A percentile compares a stretch with the other conserved stretches of the same genome.
phyloP scores from a whole-genome alignment of 2,888 invertebrate genomes.

The Platypus cylindrus region DNA sequence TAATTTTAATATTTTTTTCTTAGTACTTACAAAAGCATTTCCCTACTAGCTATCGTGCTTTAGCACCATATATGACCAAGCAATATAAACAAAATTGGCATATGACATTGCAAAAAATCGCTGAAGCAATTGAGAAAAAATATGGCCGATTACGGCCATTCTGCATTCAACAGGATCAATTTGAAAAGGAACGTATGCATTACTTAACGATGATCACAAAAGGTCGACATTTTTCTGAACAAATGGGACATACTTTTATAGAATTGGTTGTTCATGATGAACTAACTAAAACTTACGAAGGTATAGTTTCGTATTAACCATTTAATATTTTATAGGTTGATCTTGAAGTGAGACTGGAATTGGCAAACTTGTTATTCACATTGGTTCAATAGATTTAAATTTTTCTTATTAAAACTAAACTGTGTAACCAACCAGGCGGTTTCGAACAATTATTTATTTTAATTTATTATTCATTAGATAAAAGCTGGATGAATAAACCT shows the following conservation, averaged over 20 bases:
- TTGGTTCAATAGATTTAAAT: no score
- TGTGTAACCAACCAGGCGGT: no score
- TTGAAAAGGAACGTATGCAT: conserved; percentile 48
- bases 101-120: conserved; percentile 40
- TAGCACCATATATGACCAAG: conserved; percentile 46
- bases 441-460: no score
- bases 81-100: conserved; percentile 43
- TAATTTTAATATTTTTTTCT: conserved; percentile 29
- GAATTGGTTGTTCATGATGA: conserved; percentile 36
- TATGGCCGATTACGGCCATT: conserved; percentile 57
- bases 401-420: conserved; percentile 1
- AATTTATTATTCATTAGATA: no score
- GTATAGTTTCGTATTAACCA: conserved; percentile 15
- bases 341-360: neutral
- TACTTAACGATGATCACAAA: conserved; percentile 52
- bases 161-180: conserved; percentile 54
- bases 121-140: conserved; percentile 60
- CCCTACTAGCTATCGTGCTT: conserved; percentile 44
- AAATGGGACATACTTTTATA: conserved; percentile 41
- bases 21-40: conserved; percentile 58
- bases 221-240: conserved; percentile 53
- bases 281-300: conserved; percentile 26
- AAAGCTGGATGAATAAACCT: no score
- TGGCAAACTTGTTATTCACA: no score
- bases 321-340: neutral